phyloP scores from a whole-genome alignment of 2,113 vertebrate genomes.

The Anguilla japonica region DNA sequence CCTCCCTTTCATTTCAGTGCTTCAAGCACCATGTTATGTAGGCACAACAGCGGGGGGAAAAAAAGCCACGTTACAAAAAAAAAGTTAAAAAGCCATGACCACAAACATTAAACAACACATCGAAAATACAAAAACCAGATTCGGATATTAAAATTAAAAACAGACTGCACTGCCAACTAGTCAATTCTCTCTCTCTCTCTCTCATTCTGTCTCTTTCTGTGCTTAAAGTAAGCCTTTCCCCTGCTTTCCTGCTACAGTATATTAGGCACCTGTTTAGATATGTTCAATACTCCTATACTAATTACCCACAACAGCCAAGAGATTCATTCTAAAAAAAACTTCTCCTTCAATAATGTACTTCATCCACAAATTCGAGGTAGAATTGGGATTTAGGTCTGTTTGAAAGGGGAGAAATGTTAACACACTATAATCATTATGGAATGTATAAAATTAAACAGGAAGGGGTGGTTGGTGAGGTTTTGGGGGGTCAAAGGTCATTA shows the following conservation, averaged over 20 bases:
- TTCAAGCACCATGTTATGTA: not conserved
- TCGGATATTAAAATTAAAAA: slow-evolving; percentile 41
- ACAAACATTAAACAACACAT: not conserved
- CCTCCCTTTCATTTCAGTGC: not conserved
- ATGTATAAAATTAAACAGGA: not conserved
- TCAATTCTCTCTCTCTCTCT: not conserved
- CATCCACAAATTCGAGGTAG: not conserved
- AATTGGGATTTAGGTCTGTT: not conserved
- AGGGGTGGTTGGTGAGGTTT: not conserved
- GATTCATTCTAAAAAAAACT: not conserved
- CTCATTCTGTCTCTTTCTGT: not conserved
- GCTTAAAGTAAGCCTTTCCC: not conserved
- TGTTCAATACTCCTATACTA: not conserved
- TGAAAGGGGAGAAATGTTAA: not conserved
- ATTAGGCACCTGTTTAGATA: not conserved
- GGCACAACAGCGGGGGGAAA: not conserved
- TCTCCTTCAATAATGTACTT: not conserved
- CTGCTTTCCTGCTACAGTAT: not conserved
- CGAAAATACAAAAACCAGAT: slow-evolving; percentile 3
- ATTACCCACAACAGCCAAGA: not conserved
- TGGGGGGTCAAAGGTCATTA: not conserved
- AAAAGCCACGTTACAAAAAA: not conserved
- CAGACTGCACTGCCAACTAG: slow-evolving; percentile 28
- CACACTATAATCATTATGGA: not conserved
- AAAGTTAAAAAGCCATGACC: not conserved